These are phyloP conservation scores for Orgyia antiqua DNA, from an alignment of 2,888 invertebrate species.

Conservation along the genomic window DNA sequence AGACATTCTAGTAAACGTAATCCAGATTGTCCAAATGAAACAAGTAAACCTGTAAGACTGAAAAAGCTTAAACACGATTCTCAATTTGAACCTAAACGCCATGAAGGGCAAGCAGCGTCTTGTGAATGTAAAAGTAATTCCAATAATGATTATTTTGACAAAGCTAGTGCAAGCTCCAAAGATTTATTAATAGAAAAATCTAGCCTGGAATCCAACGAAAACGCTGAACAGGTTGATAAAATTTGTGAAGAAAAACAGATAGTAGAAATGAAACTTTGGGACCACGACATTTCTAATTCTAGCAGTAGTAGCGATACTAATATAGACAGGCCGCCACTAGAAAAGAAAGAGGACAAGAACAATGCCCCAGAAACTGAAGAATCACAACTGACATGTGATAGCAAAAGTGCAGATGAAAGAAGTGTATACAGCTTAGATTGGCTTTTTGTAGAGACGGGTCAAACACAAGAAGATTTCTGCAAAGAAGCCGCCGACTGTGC, in stretches of 20 bases:
- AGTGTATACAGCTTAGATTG: conserved; percentile 71
- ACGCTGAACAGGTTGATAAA: conserved; percentile 46
- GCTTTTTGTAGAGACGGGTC: conserved; percentile 63
- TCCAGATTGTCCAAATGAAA: conserved; percentile 51
- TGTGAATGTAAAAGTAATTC: conserved; percentile 57
- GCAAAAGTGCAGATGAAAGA: conserved; percentile 61
- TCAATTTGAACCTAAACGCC: conserved; percentile 41
- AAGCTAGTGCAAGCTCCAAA: conserved; percentile 83
- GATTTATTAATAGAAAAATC: conserved; percentile 81
- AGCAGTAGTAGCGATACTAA: conserved; percentile 78
- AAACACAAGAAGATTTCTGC: conserved; percentile 29
- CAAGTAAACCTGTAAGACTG: conserved; percentile 62
- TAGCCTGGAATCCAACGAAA: conserved; percentile 73
- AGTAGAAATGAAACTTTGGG: conserved; percentile 62
- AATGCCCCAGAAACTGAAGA: conserved; percentile 51
- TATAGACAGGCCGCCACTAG: conserved; percentile 46
- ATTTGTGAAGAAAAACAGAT: conserved; percentile 40
- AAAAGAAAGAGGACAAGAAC: conserved; percentile 35
- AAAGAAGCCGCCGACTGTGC: conserved; percentile 39
- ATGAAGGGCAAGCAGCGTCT: conserved; percentile 36
- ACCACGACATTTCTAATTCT: conserved; percentile 78
- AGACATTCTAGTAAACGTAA: conserved; percentile 47
- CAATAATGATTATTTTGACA: conserved; percentile 74
- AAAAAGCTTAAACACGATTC: conserved; percentile 61
- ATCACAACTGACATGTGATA: conserved; percentile 52